Evolutionary conservation across 2,113 vertebrate genomes (phyloP).

Genomic region (Tragelaphus scriptus): DNA sequence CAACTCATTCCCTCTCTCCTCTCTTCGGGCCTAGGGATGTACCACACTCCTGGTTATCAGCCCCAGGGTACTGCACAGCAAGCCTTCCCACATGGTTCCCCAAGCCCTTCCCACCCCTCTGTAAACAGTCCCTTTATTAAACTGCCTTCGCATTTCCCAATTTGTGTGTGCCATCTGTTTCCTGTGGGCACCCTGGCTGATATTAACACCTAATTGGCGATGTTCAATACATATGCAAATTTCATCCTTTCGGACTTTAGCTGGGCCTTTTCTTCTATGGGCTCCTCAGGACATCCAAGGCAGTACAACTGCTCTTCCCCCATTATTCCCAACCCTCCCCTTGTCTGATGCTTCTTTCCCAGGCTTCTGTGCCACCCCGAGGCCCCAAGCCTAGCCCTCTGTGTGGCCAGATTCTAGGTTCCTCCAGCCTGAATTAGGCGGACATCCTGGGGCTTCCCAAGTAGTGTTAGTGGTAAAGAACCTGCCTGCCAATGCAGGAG

Average conservation of each 20-base stretch:
- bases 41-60: too few relatives aligned
- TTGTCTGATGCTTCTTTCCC: neutral
- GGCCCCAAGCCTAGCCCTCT: neutral
- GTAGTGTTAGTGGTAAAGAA: neutral
- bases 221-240: neutral
- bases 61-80: neutral
- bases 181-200: neutral
- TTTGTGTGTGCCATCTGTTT: neutral
- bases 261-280: neutral
- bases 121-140: conserved; percentile 33
- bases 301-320: neutral
- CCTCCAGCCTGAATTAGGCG: neutral
- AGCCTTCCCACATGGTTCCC: neutral
- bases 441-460: neutral
- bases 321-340: neutral
- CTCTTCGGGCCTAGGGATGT: neutral
- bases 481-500: neutral
- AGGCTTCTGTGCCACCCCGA: too few relatives aligned
- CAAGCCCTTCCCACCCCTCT: neutral
- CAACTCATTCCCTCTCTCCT: too few relatives aligned
- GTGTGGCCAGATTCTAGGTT: neutral
- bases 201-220: neutral
- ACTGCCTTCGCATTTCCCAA: neutral
- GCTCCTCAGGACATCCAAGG: neutral
- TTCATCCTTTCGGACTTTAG: neutral